Base-by-base conservation (phyloP, 2,888 invertebrate genomes). In the Aleiodes alternator region DNA sequence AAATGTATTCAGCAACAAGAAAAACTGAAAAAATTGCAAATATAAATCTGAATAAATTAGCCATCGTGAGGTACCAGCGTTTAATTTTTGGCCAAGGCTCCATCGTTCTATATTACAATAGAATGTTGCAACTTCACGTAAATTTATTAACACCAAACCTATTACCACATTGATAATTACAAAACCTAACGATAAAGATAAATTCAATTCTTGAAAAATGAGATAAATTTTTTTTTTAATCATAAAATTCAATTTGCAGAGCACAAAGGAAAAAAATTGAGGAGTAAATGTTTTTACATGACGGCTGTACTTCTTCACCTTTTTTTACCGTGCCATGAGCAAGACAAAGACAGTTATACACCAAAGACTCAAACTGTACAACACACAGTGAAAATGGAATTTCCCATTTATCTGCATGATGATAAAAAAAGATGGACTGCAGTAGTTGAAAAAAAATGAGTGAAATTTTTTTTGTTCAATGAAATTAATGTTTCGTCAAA, bases 261-360 rank as follows among this genome's bases (percentile, higher is more conserved):
- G 51, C 53, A 72, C 76, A 76, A 76, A 77, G 70, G 69, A 78
- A 66, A 66, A 69, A 72, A 69, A 53, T 38, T 43, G 55, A 38
- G 59, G 48, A 12, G 12, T 59, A 73, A 68, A 61, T 68, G 59
- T 59, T 56, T 75, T 78, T 69, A 59, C 51, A 69, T 77, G 74
- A 77, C 78, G 73, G 68, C 50, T 73, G 31, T 9, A 64, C 23
- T 16, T 56, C 29, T 29, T 66, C 34, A 51, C 53, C 56, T 7
- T 31, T 66, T 23, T 50, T 23, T 16, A 66, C 55, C 53, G 43
- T 66, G 59, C 50, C 48, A 50, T 16, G 43, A 50, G 68, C 66
- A 59, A 53, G 56, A 72, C 69, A 34, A 69, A 23, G 53, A 61
- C 50, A 31, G 53, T 56, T 56, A 14, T 23, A 31, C 23, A 34